These are phyloP conservation scores for Rhinatrema bivittatum DNA, from an alignment of 2,797 vertebrate species.

Conservation along the genomic window DNA sequence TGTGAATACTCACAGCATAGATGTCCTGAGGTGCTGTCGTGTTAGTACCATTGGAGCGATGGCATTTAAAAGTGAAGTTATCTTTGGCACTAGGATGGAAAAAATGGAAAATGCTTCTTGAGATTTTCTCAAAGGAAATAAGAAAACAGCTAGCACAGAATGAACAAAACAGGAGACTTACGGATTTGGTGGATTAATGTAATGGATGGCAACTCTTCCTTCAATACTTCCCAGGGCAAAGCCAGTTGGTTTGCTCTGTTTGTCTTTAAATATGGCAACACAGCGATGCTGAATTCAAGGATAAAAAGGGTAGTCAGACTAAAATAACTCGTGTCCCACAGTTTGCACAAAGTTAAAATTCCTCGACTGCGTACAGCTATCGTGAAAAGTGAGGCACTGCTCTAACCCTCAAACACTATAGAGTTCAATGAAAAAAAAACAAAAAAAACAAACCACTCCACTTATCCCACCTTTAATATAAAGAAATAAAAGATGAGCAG, in stretches of 20 bases:
- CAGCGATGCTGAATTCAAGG: conserved; percentile 79
- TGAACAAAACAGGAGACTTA: conserved; percentile 52
- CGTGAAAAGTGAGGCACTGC: too few relatives aligned
- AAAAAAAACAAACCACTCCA: too few relatives aligned
- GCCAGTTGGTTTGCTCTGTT: conserved; percentile 95
- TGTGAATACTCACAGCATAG: conserved; percentile 94
- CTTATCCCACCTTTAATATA: too few relatives aligned
- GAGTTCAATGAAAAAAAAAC: too few relatives aligned
- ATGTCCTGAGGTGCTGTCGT: conserved; percentile 95
- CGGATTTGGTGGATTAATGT: conserved; percentile 97
- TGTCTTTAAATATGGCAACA: conserved; percentile 97
- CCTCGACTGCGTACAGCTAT: too few relatives aligned
- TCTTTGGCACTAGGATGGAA: conserved; percentile 79
- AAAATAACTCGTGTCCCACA: too few relatives aligned
- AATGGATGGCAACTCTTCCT: conserved; percentile 94
- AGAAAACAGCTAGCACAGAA: not conserved
- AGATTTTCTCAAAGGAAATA: not conserved
- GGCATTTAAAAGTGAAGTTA: conserved; percentile 98
- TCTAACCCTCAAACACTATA: too few relatives aligned
- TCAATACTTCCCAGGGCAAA: conserved; percentile 97
- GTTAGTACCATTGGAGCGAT: conserved; percentile 97
- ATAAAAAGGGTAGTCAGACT: too few relatives aligned
- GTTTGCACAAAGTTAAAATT: too few relatives aligned
- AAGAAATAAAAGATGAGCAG: too few relatives aligned
- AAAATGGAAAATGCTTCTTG: not conserved